Percentiles rank a stretch among this genome's conserved stretches.
phyloP scores from a whole-genome alignment of 2,113 vertebrate species.

The Xenopus tropicalis region UCB_Xtro_10.0 CM004445.2:114098001-114098500 shows the following conservation, averaged over 20 bases:
- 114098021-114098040: slow-evolving; percentile 1
- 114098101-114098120: background rate
- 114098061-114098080: background rate
- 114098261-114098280: no score
- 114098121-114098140: background rate
- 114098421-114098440: no score
- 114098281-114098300: no score
- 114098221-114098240: background rate
- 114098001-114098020: background rate
- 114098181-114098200: background rate
- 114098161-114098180: background rate
- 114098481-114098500: no score
- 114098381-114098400: no score
- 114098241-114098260: background rate
- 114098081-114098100: background rate
- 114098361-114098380: no score
- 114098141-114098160: background rate
- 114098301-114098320: no score
- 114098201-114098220: background rate
- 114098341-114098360: no score
- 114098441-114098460: no score
- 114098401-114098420: no score
- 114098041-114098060: background rate
- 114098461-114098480: no score
- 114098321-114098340: no score